These are phyloP conservation scores for Polypterus bichir DNA, from an alignment of 2,113 vertebrate species.

Conservation along the genomic window DNA sequence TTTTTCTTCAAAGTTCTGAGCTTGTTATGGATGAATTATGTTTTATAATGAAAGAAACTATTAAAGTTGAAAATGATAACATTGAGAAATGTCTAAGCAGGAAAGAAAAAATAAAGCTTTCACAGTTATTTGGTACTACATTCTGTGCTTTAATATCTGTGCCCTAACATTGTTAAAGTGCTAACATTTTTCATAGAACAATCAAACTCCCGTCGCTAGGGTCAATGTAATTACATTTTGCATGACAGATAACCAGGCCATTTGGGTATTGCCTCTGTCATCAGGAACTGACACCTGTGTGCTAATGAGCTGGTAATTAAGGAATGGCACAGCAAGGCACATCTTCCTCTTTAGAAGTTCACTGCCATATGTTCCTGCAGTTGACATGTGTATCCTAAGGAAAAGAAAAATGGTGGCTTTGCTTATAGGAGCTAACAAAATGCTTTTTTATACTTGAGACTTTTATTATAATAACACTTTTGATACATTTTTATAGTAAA, in stretches of 20 bases:
- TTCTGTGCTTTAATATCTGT: background rate
- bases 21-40: too few relatives aligned
- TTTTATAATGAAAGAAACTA: too few relatives aligned
- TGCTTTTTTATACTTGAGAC: background rate
- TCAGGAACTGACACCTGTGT: constrained; percentile 69
- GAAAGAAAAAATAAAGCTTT: too few relatives aligned
- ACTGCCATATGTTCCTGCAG: constrained; percentile 58
- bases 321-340: constrained; percentile 53
- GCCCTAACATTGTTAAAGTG: constrained; percentile 4
- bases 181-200: constrained; percentile 32
- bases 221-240: constrained; percentile 70
- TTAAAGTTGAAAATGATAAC: too few relatives aligned
- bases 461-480: too few relatives aligned
- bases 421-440: background rate
- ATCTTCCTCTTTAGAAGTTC: constrained; percentile 52
- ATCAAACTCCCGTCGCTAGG: constrained; percentile 45
- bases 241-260: constrained; percentile 55
- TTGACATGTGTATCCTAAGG: constrained; percentile 21
- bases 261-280: constrained; percentile 60
- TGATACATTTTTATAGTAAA: too few relatives aligned
- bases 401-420: background rate
- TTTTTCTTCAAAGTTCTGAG: too few relatives aligned
- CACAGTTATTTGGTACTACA: background rate
- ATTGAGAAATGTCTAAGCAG: too few relatives aligned
- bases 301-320: constrained; percentile 78